A percentile compares a stretch with the other conserved stretches of the same genome.
Conservation (phyloP, 37 sponge, comb jelly and placozoan species). For the Spongilla lacustris region DNA sequence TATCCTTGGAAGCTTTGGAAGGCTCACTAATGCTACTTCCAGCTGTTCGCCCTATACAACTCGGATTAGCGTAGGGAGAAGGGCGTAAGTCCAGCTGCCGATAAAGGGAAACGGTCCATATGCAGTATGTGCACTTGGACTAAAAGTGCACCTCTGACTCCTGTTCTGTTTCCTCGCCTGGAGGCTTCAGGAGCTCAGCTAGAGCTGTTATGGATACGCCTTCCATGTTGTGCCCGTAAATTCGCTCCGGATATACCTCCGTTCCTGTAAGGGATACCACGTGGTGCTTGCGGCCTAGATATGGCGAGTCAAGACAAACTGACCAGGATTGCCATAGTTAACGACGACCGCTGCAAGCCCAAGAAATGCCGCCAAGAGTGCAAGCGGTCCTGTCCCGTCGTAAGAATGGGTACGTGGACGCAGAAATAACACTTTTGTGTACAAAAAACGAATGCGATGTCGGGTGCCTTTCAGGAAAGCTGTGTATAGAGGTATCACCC, state of each 20-base stretch:
- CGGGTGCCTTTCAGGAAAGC: conserved; percentile 59
- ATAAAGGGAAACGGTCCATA: not conserved
- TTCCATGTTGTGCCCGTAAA: conserved; percentile 35
- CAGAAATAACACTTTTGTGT: not conserved
- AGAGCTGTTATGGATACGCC: conserved; percentile 37
- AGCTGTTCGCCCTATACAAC: conserved; percentile 52
- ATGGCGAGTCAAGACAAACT: conserved; percentile 77
- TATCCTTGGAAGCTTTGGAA: conserved; percentile 44
- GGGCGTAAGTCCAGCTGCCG: not conserved
- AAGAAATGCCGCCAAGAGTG: conserved; percentile 98
- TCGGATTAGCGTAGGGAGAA: conserved; percentile 71
- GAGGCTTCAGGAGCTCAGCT: conserved; percentile 58
- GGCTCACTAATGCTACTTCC: not conserved
- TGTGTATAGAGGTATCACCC: conserved; percentile 94
- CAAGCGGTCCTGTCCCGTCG: conserved; percentile 94
- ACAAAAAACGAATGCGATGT: not conserved
- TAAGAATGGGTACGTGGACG: conserved; percentile 85
- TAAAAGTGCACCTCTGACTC: conserved; percentile 21
- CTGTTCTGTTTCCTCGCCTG: conserved; percentile 48
- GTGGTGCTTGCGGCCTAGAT: not conserved
- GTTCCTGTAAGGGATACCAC: not conserved
- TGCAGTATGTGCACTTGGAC: not conserved
- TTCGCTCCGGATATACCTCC: not conserved
- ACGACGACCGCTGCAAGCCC: conserved; percentile 90
- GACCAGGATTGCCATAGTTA: conserved; percentile 97